A percentile compares a stretch with the other conserved stretches of the same genome.
Evolutionary conservation across 2,797 vertebrate species (phyloP).

Genomic region (Myiotriccus ornatus): DNA sequence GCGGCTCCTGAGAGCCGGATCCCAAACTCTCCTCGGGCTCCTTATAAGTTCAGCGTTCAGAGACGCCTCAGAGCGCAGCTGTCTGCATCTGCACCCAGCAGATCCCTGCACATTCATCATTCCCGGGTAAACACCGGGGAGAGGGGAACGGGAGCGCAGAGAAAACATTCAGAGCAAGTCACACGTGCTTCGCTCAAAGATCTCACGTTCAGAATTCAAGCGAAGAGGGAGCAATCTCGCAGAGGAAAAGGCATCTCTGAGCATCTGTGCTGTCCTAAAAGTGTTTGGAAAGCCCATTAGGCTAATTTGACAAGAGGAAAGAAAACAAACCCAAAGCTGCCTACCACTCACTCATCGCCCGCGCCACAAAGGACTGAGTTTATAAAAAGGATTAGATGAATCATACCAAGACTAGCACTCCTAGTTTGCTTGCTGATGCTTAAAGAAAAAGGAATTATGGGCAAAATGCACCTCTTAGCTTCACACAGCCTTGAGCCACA

Average conservation of each 20-base stretch:
- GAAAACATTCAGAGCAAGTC: background rate
- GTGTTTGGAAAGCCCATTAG: background rate
- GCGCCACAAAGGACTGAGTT: background rate
- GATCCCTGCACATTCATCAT: rapidly evolving
- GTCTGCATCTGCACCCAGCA: background rate
- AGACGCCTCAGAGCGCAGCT: background rate
- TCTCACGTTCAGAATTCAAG: background rate
- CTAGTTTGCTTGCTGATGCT: background rate
- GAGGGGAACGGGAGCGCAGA: background rate
- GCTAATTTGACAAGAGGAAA: background rate
- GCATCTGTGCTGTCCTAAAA: background rate
- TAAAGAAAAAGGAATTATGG: background rate
- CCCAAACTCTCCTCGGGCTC: background rate
- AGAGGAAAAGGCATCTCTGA: background rate
- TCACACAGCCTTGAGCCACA: background rate
- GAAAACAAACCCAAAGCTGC: background rate
- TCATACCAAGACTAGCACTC: background rate
- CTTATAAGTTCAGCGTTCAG: background rate
- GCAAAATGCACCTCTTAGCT: background rate
- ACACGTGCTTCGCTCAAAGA: background rate
- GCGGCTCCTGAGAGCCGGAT: background rate
- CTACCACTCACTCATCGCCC: background rate
- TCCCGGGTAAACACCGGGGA: rapidly evolving
- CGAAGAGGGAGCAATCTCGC: background rate
- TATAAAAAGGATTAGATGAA: background rate